These are phyloP conservation scores for Oceanites oceanicus DNA, from an alignment of 2,113 vertebrate species.

Conservation along the genomic window DNA sequence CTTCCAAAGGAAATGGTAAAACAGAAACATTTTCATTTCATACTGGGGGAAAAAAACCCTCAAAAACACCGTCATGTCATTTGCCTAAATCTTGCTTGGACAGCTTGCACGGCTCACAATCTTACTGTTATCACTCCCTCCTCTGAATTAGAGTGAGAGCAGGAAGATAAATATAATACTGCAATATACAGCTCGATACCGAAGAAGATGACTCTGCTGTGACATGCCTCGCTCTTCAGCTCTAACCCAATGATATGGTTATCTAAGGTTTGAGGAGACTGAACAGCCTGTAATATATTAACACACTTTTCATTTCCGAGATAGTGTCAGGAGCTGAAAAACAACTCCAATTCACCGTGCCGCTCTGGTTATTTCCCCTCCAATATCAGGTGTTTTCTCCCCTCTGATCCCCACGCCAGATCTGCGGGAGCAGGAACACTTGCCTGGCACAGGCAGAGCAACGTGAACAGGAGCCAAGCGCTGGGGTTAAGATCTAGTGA, in stretches of 20 bases:
- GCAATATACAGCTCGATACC: neutral
- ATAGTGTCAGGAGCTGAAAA: slow-evolving; percentile 19
- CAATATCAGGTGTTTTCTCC: neutral
- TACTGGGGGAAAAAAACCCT: neutral
- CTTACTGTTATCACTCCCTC: slow-evolving; percentile 5
- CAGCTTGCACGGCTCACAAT: neutral
- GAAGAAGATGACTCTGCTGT: neutral
- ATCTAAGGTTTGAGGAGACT: neutral
- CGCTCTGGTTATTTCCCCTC: neutral
- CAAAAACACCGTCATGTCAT: neutral
- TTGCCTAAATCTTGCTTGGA: slow-evolving; percentile 46
- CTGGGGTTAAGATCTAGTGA: neutral
- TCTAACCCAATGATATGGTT: neutral
- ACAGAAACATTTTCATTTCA: neutral
- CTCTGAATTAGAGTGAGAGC: neutral
- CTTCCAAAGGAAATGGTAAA: slow-evolving; percentile 15
- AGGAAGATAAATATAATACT: slow-evolving; percentile 10
- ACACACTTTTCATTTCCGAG: slow-evolving; percentile 12
- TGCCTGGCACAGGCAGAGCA: neutral
- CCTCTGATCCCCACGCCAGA: neutral
- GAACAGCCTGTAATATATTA: slow-evolving; percentile 10
- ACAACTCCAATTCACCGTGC: neutral
- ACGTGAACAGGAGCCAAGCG: neutral
- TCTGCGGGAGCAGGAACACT: neutral
- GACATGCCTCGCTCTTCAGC: neutral